Conservation (phyloP, 2,888 invertebrate species). For the Drosophila merina region DNA sequence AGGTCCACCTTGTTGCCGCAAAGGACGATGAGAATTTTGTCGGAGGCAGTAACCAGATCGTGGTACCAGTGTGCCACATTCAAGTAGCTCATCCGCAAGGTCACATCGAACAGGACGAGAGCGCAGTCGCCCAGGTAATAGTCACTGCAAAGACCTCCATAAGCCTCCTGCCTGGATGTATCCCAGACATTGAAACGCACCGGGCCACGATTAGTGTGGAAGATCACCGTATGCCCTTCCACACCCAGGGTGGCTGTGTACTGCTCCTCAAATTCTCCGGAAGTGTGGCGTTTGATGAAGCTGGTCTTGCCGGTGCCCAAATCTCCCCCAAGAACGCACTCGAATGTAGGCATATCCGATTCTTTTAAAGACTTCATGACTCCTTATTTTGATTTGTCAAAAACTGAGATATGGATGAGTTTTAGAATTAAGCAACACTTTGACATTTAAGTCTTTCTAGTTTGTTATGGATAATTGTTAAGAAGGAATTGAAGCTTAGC, state of each 20-base stretch:
- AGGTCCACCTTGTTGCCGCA: conserved; percentile 99
- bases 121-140: conserved; percentile 99
- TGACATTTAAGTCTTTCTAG: too few species aligned
- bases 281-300: conserved; percentile 99
- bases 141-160: conserved; percentile 99
- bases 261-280: conserved; percentile 99
- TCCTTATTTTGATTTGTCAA: too few species aligned
- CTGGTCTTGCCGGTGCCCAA: conserved; percentile 99
- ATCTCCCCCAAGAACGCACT: conserved; percentile 99
- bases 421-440: too few species aligned
- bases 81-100: conserved; percentile 99
- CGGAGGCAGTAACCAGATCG: conserved; percentile 91
- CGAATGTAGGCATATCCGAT: conserved; percentile 94
- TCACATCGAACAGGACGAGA: conserved; percentile 99
- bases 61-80: conserved; percentile 99
- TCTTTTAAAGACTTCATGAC: conserved; percentile 83
- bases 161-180: conserved; percentile 99
- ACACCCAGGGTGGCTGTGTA: conserved; percentile 99
- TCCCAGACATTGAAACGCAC: conserved; percentile 99
- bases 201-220: conserved; percentile 98
- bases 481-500: too few species aligned
- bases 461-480: too few species aligned
- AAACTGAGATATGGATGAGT: too few species aligned
- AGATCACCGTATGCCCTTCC: conserved; percentile 98
- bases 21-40: conserved; percentile 99